Base-by-base conservation (phyloP, 1,140 invertebrate species). In the Calephelis nemesis region DNA sequence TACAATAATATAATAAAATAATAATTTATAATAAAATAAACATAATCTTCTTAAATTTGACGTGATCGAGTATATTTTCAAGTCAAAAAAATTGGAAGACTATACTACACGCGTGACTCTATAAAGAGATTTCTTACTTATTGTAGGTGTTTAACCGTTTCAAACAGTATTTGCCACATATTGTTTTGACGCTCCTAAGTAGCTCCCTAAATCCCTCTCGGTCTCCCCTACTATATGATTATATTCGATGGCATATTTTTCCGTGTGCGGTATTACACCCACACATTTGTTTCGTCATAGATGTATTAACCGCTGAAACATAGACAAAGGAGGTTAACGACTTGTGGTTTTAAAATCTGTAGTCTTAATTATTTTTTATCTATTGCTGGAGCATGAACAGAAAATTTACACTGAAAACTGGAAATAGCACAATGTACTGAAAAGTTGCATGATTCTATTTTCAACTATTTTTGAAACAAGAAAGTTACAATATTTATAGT, bases 331-430 rank as follows among this genome's bases (percentile, higher is more conserved):
- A 54, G 50, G 50, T 54, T 54, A 54, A 54, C 50, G 50, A 54
- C 50, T 13, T 54, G 50, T 54, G 50, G 50, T 54, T 54, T 54
- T 19, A 54, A 54, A 54, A 54, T 54, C 50, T 54, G 50, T 54
- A 54, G 50, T 54, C 50, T 54, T 54, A 54, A 54, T 54, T 30
- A 54, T 19, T 19, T 54, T 19, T 19, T 54, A 54, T 19, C 50
- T 54, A 54, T 19, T 54, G 50, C 50, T 19, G 50, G 19, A 54
- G 30, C 30, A 30, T 54, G 52, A 54, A 54, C 39, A 54, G 19
- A 54, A 19, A 7, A 39, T 54, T 54, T 39, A 54, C 10, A 19
- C 10, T 54, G 52, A 54, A 54, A 54, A 15, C 19, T 54, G 52
- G 15, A 54, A 54, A 54, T 54, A 54, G 52, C 7, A 54, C 52